phyloP scores from a whole-genome alignment of 92 coral and sea anemone species.

The Phymanthus crucifer region DNA sequence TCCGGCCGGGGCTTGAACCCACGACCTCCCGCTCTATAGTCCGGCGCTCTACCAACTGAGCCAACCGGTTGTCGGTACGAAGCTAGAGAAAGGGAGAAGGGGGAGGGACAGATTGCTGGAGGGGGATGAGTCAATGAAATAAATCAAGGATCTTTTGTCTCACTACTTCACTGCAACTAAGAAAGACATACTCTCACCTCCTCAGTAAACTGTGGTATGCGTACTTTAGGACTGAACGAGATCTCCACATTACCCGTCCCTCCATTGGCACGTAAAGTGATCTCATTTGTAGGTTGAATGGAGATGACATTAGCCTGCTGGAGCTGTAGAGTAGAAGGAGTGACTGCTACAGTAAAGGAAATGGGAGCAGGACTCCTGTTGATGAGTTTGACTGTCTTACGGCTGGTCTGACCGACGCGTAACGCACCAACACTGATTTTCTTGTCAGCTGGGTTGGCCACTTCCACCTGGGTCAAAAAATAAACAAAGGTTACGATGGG shows the following conservation, averaged over 20 bases:
- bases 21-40: no score
- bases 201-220: slow-evolving; percentile 94
- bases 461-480: slow-evolving; percentile 71
- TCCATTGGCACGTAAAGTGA: slow-evolving; percentile 84
- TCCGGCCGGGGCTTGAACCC: no score
- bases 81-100: no score
- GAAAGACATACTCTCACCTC: slow-evolving; percentile 67
- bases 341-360: slow-evolving; percentile 85
- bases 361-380: slow-evolving; percentile 97
- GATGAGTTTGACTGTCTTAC: slow-evolving; percentile 78
- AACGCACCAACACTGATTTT: slow-evolving; percentile 89
- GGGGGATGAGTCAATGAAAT: no score
- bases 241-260: slow-evolving; percentile 84
- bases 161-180: no score
- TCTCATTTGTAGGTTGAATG: slow-evolving; percentile 80
- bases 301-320: slow-evolving; percentile 84
- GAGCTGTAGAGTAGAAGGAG: slow-evolving; percentile 80
- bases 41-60: no score
- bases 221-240: slow-evolving; percentile 79
- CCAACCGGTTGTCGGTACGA: no score
- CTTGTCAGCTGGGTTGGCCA: slow-evolving; percentile 77
- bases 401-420: slow-evolving; percentile 84
- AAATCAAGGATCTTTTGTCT: no score
- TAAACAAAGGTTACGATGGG: no score
- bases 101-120: no score